Evolutionary conservation across 1,140 invertebrate genomes (phyloP).

Genomic region (Lepidotrigona ventralis): DNA sequence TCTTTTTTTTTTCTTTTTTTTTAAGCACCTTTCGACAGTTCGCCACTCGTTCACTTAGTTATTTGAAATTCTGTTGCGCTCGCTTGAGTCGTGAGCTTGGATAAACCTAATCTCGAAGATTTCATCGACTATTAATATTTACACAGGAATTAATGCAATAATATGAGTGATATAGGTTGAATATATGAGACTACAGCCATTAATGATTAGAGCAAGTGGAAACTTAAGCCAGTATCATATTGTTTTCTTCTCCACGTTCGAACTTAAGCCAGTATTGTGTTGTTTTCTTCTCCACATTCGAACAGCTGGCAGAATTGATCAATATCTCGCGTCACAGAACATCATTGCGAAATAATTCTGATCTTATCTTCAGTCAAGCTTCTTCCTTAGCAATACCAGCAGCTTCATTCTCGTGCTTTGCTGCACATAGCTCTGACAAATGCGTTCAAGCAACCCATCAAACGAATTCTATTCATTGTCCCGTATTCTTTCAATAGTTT

Average conservation of each 20-base stretch:
- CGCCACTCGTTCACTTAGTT: conserved; percentile 41
- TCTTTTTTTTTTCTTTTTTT: neutral
- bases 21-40: conserved; percentile 51
- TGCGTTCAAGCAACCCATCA: conserved; percentile 54
- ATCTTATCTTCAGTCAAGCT: neutral
- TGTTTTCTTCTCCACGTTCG: conserved; percentile 26
- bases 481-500: neutral
- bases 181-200: conserved; percentile 68
- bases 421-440: conserved; percentile 5
- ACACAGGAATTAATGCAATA: conserved; percentile 70
- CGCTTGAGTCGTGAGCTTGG: neutral
- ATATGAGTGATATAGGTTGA: conserved; percentile 66
- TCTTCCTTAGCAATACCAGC: neutral
- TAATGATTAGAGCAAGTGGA: conserved; percentile 63
- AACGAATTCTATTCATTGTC: conserved; percentile 23
- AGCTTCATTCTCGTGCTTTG: neutral
- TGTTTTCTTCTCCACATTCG: conserved; percentile 19
- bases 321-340: neutral
- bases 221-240: conserved; percentile 58
- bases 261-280: conserved; percentile 58
- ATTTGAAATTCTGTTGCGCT: conserved; percentile 39
- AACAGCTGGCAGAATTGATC: neutral
- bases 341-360: neutral
- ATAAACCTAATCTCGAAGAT: conserved; percentile 52
- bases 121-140: conserved; percentile 69